Evolutionary conservation across 2,113 vertebrate species (phyloP).

Genomic region (Cyphomyrus discorhynchus): DNA sequence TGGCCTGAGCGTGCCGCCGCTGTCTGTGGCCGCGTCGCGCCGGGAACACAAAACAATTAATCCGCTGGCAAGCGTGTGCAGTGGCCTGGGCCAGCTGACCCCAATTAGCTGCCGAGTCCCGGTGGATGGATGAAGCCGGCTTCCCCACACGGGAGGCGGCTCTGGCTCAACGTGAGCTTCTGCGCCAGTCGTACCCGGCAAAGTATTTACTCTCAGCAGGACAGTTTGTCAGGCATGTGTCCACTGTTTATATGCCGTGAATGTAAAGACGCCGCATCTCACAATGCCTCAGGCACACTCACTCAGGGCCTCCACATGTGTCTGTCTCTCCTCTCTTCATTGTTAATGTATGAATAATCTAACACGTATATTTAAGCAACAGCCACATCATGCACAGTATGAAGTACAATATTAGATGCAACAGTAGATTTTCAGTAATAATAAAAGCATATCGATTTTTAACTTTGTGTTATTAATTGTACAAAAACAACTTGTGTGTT

Average conservation of each 20-base stretch:
- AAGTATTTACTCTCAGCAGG: slow-evolving; percentile 6
- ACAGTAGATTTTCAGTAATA: background rate
- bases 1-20: background rate
- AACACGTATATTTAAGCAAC: background rate
- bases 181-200: background rate
- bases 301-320: background rate
- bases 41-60: background rate
- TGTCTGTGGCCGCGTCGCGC: background rate
- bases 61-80: background rate
- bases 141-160: background rate
- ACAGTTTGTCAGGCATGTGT: background rate
- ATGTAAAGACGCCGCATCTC: background rate
- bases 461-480: background rate
- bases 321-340: background rate
- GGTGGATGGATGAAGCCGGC: background rate
- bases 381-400: background rate
- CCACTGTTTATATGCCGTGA: background rate
- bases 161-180: background rate
- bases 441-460: background rate
- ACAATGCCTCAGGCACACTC: background rate
- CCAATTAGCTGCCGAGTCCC: slow-evolving; percentile 6
- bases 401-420: background rate
- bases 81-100: slow-evolving; percentile 4
- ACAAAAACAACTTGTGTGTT: background rate
- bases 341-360: background rate